A percentile compares a stretch with the other conserved stretches of the same genome.
Conservation (phyloP, 2,888 invertebrate genomes). For the Cantharis nigra region DNA sequence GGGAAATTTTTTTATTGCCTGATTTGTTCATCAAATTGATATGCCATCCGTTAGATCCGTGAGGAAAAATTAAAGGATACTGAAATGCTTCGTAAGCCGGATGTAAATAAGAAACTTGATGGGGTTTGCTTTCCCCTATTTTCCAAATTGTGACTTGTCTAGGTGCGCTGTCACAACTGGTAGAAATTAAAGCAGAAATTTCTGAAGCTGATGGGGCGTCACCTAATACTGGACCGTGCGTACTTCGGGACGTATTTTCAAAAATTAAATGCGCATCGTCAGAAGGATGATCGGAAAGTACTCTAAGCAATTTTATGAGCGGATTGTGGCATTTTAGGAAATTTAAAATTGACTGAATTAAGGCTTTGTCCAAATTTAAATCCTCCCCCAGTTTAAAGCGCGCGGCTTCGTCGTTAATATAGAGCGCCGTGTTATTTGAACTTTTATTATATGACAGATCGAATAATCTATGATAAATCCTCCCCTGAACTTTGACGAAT, state of each 20-base stretch:
- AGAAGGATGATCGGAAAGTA: not conserved
- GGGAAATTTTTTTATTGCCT: not conserved
- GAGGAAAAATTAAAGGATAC: not conserved
- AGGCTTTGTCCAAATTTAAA: not conserved
- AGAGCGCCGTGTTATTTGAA: not conserved
- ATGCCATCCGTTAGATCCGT: not conserved
- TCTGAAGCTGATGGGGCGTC: not conserved
- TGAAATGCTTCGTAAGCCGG: not conserved
- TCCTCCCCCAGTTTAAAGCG: not conserved
- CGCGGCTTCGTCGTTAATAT: not conserved
- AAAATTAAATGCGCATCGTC: not conserved
- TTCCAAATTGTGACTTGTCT: not conserved
- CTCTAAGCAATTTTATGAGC: not conserved
- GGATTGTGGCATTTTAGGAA: not conserved
- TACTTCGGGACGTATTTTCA: not conserved
- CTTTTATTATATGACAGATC: not conserved
- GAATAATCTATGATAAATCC: not conserved
- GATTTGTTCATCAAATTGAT: not conserved
- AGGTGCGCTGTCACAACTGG: not conserved
- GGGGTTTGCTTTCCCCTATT: not conserved
- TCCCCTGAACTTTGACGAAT: not conserved
- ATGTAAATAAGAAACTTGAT: not conserved
- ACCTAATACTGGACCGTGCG: not conserved
- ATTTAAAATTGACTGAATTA: not conserved
- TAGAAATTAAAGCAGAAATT: not conserved